Conservation (phyloP, 2,113 vertebrate species). For the Anguilla japonica region DNA sequence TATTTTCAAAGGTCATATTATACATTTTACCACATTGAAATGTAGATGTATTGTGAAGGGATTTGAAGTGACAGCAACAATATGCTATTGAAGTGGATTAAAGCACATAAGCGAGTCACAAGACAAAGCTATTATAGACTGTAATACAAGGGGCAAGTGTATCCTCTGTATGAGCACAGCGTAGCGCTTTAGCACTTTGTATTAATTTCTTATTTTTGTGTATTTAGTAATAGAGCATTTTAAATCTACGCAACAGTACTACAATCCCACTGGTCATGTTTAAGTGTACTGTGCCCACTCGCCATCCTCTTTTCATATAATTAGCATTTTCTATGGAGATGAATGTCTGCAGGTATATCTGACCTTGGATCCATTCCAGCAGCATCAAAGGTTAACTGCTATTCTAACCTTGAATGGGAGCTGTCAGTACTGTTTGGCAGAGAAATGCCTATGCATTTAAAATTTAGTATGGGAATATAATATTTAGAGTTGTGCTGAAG, state of each 20-base stretch:
- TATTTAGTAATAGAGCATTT: neutral
- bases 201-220: neutral
- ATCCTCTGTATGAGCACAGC: neutral
- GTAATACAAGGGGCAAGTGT: neutral
- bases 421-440: neutral
- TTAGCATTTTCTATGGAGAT: neutral
- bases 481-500: neutral
- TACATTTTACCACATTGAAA: constrained; percentile 8
- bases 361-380: neutral
- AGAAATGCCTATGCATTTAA: neutral
- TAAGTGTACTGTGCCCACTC: neutral
- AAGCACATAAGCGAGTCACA: neutral
- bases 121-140: neutral
- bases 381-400: neutral
- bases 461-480: neutral
- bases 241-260: neutral
- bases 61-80: neutral
- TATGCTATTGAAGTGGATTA: neutral
- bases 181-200: neutral
- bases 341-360: neutral
- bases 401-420: neutral
- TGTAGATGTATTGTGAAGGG: neutral
- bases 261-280: neutral
- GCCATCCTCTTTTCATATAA: neutral
- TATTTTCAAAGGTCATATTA: constrained; percentile 6